Percentiles rank a stretch among this genome's conserved stretches.
Conservation (phyloP, 2,888 invertebrate species). For the Ochropleura plecta region DNA sequence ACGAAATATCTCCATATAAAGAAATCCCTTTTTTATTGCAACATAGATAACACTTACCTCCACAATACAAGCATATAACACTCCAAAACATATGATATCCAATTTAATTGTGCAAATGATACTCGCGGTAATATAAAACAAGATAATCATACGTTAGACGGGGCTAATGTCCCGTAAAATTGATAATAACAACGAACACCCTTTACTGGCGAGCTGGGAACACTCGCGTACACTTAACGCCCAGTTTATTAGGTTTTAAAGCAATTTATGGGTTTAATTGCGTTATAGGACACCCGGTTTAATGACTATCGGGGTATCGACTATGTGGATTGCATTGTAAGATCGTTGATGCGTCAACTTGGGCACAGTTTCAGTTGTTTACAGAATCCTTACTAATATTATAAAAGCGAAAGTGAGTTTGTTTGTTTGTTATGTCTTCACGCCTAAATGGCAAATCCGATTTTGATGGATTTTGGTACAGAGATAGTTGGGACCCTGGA, state of each 20-base stretch:
- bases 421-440: no score
- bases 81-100: conserved; percentile 32
- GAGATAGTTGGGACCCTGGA: no score
- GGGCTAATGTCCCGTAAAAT: conserved; percentile 55
- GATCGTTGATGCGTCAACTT: background rate
- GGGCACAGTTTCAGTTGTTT: background rate
- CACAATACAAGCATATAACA: conserved; percentile 17
- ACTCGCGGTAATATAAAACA: conserved; percentile 53
- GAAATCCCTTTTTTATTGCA: conserved; percentile 4
- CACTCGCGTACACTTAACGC: conserved; percentile 47
- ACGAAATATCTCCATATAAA: conserved; percentile 7
- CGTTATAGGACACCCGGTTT: conserved; percentile 43
- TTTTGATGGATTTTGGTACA: no score
- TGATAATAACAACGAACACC: conserved; percentile 61
- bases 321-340: conserved; percentile 22
- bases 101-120: conserved; percentile 47
- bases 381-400: no score
- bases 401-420: no score
- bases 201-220: conserved; percentile 52
- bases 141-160: conserved; percentile 51
- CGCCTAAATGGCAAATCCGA: no score
- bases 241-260: conserved; percentile 74
- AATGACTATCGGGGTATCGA: conserved; percentile 43
- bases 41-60: conserved; percentile 21
- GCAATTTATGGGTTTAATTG: conserved; percentile 74